Conservation (phyloP, 2,888 invertebrate species). For the Noctua pronuba region DNA sequence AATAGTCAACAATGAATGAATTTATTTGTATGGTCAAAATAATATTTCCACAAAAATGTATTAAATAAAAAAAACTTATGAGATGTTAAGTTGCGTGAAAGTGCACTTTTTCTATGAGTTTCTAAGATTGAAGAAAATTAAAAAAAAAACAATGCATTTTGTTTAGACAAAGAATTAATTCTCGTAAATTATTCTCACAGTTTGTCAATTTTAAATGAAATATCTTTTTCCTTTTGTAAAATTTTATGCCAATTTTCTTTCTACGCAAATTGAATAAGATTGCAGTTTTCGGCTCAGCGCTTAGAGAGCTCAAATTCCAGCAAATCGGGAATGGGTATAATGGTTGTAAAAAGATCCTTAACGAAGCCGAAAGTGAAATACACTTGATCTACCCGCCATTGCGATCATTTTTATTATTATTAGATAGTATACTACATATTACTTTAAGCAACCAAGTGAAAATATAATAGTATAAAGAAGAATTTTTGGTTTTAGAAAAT, state of each 20-base stretch:
- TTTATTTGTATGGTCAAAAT: not conserved
- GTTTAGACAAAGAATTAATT: not conserved
- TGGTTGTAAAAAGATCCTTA: too few relatives aligned
- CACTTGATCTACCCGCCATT: too few relatives aligned
- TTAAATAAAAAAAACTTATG: not conserved
- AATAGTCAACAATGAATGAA: not conserved
- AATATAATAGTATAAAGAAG: not conserved
- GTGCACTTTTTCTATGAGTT: not conserved
- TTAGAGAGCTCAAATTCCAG: not conserved
- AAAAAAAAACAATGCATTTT: not conserved
- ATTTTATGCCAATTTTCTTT: too few relatives aligned
- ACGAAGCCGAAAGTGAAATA: too few relatives aligned
- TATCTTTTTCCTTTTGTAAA: not conserved
- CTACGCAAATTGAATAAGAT: too few relatives aligned
- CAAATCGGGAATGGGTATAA: not conserved
- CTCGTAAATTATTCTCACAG: not conserved
- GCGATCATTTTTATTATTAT: too few relatives aligned
- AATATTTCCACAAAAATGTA: not conserved
- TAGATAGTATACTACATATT: too few relatives aligned
- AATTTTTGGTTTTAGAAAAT: not conserved
- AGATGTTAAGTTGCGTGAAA: not conserved
- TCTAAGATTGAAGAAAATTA: not conserved
- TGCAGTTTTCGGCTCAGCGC: not conserved
- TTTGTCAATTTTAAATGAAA: slow-evolving; percentile 8
- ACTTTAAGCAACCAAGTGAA: not conserved